Base-by-base conservation (phyloP, 2,797 vertebrate genomes). In the Leptoclinus maculatus region DNA sequence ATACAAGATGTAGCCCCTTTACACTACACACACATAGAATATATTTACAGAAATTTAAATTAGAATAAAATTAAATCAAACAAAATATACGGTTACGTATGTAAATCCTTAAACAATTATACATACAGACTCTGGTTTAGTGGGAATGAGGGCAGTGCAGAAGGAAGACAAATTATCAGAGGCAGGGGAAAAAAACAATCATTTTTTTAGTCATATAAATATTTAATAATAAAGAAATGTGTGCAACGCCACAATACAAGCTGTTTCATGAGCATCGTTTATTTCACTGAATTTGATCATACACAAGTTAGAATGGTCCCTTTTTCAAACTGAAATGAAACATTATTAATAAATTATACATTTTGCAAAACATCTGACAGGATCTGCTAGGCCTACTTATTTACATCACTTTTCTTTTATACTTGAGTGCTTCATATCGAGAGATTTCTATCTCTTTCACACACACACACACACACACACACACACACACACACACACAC, bases 291-390 rank as follows among this genome's bases (percentile, higher is more conserved):
- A 80, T 72, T 12, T 49, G 45, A 56, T 38, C 7, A 45, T 27
- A 74, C n/a, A 70, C 17, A 75, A 1, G 0, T n/a, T 34, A 0
- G 8, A 19, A 14, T 25, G 13, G 13, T 12, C 38, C 68, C 12
- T 13, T 79, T 53, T 66, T 53, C 41, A 29, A 47, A 74, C 10
- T 69, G 21, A 69, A 74, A 71, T 47, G 1, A 79, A n/a, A 70
- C 43, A 74, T 47, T 21, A 49, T 68, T 8, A 51, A 79, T 78
- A 68, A 76, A 38, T 73, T 69, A 71, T 19, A 66, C 45, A 80
- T 77, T 59, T 71, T 47, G 58, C 39, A 73, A 76, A 79, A 75
- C 64, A 77, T 54, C 6, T 76, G 8, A 74, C 53, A 75, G 3
- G 53, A 66, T 23, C 23, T 27, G 11, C 9, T 39, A n/a, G 21